These are phyloP conservation scores for Petroica traversi DNA, from an alignment of 2,113 vertebrate species.

Conservation along the genomic window DNA sequence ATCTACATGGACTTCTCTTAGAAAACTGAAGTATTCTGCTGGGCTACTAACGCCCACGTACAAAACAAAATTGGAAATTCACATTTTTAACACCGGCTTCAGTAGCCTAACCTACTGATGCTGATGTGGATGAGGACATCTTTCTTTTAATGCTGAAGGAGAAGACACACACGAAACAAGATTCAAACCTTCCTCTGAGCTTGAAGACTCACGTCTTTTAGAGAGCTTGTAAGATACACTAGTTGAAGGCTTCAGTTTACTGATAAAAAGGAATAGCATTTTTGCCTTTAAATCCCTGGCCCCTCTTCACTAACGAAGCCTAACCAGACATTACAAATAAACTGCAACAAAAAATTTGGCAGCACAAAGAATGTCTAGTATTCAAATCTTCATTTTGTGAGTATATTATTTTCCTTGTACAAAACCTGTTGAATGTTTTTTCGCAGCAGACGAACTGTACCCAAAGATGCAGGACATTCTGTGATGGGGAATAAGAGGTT, in stretches of 20 bases:
- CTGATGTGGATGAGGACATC: constrained; percentile 61
- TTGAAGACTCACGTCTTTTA: constrained; percentile 44
- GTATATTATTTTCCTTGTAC: constrained; percentile 69
- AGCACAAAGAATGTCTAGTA: constrained; percentile 72
- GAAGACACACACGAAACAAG: constrained; percentile 49
- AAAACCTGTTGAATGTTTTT: constrained; percentile 76
- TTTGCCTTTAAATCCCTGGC: constrained; percentile 67
- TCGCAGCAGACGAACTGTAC: constrained; percentile 76
- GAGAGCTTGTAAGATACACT: constrained; percentile 58
- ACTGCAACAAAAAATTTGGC: constrained; percentile 69
- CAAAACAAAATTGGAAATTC: constrained; percentile 72
- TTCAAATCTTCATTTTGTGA: constrained; percentile 74
- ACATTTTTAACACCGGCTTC: constrained; percentile 75
- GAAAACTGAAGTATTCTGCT: constrained; percentile 62
- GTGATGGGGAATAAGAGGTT: constrained; percentile 71
- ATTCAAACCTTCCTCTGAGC: constrained; percentile 57
- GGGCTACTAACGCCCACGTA: constrained; percentile 14
- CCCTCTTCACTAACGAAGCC: constrained; percentile 68
- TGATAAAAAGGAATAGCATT: constrained; percentile 55
- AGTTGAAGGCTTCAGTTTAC: constrained; percentile 66
- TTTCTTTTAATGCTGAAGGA: constrained; percentile 61
- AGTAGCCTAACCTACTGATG: constrained; percentile 78
- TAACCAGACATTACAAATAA: constrained; percentile 74
- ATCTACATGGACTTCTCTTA: constrained; percentile 51
- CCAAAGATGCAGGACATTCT: constrained; percentile 74